A percentile compares a stretch with the other conserved stretches of the same genome.
phyloP scores from a whole-genome alignment of 2,797 vertebrate species.

The Pseudochromis fuscus region DNA sequence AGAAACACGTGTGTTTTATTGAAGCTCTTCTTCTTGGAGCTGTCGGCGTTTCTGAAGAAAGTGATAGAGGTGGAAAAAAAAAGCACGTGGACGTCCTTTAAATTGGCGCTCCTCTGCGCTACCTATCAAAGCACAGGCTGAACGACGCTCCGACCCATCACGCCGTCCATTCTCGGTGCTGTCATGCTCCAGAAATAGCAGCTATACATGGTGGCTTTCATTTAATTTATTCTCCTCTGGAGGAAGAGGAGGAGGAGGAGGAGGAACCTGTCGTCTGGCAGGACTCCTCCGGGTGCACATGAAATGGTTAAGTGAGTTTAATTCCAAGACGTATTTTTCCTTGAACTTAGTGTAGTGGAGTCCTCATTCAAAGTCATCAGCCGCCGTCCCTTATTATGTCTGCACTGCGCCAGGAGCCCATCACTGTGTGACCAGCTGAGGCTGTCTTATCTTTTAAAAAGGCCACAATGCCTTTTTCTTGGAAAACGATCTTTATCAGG shows the following conservation, averaged over 20 bases:
- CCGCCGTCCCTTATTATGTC: slow-evolving; percentile 16
- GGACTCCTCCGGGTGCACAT: slow-evolving; percentile 7
- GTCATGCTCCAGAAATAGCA: slow-evolving; percentile 55
- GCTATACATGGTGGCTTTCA: slow-evolving; percentile 30
- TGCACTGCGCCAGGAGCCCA: slow-evolving; percentile 36
- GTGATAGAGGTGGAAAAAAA: neutral
- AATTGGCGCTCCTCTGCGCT: slow-evolving; percentile 14
- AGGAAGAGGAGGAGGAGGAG: slow-evolving; percentile 19
- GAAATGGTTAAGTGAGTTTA: slow-evolving; percentile 56
- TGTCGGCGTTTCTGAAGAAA: slow-evolving; percentile 14
- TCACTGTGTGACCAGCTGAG: slow-evolving; percentile 47
- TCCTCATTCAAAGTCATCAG: slow-evolving; percentile 57
- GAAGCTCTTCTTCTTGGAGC: neutral
- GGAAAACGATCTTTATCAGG: slow-evolving; percentile 67
- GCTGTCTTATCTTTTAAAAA: slow-evolving; percentile 65
- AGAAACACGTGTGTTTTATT: neutral
- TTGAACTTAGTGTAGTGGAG: slow-evolving; percentile 24
- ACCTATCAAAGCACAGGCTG: slow-evolving; percentile 55
- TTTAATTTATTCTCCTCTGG: slow-evolving; percentile 44
- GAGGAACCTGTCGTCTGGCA: neutral
- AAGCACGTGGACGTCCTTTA: slow-evolving; percentile 16
- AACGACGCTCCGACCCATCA: slow-evolving; percentile 34
- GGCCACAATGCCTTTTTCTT: slow-evolving; percentile 57
- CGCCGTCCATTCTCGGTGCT: slow-evolving; percentile 58
- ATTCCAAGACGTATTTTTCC: slow-evolving; percentile 41